Base-by-base conservation (phyloP, 2,888 invertebrate species). In the Scaptomyza polygonia region DNA sequence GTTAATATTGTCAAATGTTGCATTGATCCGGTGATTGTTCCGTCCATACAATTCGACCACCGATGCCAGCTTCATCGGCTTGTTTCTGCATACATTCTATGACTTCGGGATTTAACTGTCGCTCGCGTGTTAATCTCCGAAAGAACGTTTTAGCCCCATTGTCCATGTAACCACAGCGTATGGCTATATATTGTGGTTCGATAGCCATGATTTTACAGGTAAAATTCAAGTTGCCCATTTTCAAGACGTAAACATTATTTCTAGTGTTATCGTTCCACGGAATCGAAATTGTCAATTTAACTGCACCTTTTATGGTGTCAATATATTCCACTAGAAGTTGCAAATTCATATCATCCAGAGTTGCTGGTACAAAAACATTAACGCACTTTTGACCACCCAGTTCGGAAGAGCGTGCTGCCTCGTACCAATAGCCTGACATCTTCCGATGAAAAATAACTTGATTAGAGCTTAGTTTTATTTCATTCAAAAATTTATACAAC, bases 391-490 rank as follows among this genome's bases (percentile, higher is more conserved):
- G 64, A 3, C 76, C 65, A 6, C 67, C 65, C n/a, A 59, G 44
- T 5, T 55, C 62, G 1, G 77, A 77, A 12, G 67, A 11, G 12
- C 79, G 75, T 1, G 63, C 76, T 0, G 63, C 68, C 42, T 81
- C 79, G 56, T 74, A 79, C 81, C 79, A 81, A 6, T 45, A 45
- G 4, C 81, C 81, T n/a, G 63, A 16, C 18, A 79, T 57, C 81
- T 81, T 12, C 14, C 1, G 1, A 5, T 18, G 9, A 3, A 7
- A n/a, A 30, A 16, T 9, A 25, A 25, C 1, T 29, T n/a, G n/a
- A n/a, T n/a, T n/a, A n/a, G n/a, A n/a, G n/a, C n/a, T n/a, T 11
- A 34, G 1, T 29, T 45, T n/a, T 9, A 0, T 21, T 8, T 7
- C 5, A n/a, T n/a, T n/a, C n/a, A 12, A 5, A 7, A 1, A 21